Conservation (phyloP, 2,888 invertebrate species). For the Ochropleura plecta region DNA sequence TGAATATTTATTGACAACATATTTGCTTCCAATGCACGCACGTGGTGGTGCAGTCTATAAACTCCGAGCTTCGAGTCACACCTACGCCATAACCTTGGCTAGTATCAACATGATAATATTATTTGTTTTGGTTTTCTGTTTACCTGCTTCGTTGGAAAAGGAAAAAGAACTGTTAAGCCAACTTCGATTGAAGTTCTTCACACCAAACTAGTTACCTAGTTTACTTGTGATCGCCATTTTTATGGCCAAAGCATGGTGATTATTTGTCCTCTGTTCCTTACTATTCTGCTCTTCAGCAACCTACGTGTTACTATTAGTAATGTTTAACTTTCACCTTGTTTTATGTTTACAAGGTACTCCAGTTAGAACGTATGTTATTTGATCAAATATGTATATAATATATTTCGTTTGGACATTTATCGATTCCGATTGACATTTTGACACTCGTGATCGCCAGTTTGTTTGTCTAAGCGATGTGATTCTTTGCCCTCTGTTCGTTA, state of each 20-base stretch:
- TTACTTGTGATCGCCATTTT: not conserved
- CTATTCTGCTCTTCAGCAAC: not conserved
- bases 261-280: not conserved
- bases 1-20: slow-evolving; percentile 50
- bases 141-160: slow-evolving; percentile 4
- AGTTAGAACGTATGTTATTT: not conserved
- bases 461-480: not conserved
- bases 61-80: slow-evolving; percentile 37
- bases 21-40: slow-evolving; percentile 34
- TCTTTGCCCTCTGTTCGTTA: slow-evolving; percentile 2
- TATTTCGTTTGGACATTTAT: not conserved
- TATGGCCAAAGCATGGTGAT: not conserved
- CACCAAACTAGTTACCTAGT: no score
- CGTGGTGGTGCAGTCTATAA: slow-evolving; percentile 51
- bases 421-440: slow-evolving; percentile 15
- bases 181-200: not conserved
- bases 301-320: not conserved
- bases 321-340: slow-evolving; percentile 1
- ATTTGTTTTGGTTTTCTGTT: slow-evolving; percentile 46
- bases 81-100: slow-evolving; percentile 55
- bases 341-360: not conserved
- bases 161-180: not conserved
- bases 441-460: not conserved
- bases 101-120: slow-evolving; percentile 41
- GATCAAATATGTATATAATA: slow-evolving; percentile 9